Evolutionary conservation across 2,113 vertebrate species (phyloP).

Genomic region (Corydoras maculifer): DNA sequence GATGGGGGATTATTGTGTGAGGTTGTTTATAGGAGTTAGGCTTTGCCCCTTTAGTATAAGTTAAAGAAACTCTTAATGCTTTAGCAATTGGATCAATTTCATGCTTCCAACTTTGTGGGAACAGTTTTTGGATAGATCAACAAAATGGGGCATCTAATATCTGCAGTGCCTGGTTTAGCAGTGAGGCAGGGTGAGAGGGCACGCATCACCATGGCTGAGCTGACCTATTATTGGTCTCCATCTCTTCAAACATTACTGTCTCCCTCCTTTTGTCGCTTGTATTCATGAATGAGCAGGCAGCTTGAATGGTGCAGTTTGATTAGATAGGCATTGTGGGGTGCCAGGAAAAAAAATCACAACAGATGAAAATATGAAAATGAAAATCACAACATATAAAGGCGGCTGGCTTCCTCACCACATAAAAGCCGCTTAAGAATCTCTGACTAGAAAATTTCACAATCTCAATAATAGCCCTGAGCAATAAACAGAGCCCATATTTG

Average conservation of each 20-base stretch:
- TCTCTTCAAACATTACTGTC: background rate
- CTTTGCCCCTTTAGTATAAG: too few species aligned
- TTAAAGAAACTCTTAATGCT: too few species aligned
- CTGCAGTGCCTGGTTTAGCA: constrained; percentile 1
- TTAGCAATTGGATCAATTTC: too few species aligned
- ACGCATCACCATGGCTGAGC: background rate
- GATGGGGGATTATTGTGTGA: too few species aligned
- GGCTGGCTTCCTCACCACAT: constrained; percentile 1
- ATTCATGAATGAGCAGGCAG: constrained; percentile 28
- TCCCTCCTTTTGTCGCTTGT: background rate
- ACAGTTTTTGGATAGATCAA: too few species aligned
- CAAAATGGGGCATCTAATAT: background rate
- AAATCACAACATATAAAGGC: too few species aligned
- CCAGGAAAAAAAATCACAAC: constrained; percentile 25
- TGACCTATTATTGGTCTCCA: background rate
- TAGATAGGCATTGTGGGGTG: constrained; percentile 10
- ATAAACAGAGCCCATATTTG: too few species aligned
- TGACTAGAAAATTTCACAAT: too few species aligned
- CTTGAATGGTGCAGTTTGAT: constrained; percentile 27
- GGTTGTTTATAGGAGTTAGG: too few species aligned
- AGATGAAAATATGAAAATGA: constrained; percentile 20
- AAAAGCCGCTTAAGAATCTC: background rate
- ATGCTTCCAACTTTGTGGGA: too few species aligned
- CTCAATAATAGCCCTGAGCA: too few species aligned
- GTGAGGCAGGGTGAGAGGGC: background rate